Percentiles rank a stretch among this genome's conserved stretches.
Evolutionary conservation across 2,888 invertebrate species (phyloP).

Genomic region (Disparrhopalites patrizii): DNA sequence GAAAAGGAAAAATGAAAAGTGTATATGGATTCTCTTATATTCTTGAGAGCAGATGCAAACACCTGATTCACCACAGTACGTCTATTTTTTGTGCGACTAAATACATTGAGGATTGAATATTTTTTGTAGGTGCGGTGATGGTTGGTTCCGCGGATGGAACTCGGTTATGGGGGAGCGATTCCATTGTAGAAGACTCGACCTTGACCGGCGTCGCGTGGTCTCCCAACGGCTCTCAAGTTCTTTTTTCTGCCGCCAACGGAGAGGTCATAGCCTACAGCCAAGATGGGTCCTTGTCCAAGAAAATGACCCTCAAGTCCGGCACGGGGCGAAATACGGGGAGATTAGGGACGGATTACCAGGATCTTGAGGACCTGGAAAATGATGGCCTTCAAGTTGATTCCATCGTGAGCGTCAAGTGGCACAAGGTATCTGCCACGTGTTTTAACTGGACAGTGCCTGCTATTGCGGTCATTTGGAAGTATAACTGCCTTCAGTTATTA

Average conservation of each 20-base stretch:
- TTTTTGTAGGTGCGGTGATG: slow-evolving; percentile 75
- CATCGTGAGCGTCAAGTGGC: slow-evolving; percentile 5
- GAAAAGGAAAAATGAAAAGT: too few species aligned
- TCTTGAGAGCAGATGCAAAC: too few species aligned
- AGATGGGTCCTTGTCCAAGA: slow-evolving; percentile 62
- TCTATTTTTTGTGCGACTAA: too few species aligned
- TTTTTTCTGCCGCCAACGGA: slow-evolving; percentile 85
- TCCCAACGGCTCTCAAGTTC: slow-evolving; percentile 80
- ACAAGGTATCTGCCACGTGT: not conserved
- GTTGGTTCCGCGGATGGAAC: slow-evolving; percentile 97
- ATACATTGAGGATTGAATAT: too few species aligned
- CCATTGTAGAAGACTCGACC: slow-evolving; percentile 65
- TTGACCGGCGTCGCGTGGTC: slow-evolving; percentile 92
- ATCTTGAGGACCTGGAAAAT: not conserved
- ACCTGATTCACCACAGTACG: too few species aligned
- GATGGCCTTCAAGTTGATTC: not conserved
- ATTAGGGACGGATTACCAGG: not conserved
- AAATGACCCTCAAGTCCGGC: not conserved
- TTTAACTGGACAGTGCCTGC: not conserved
- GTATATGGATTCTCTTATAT: too few species aligned
- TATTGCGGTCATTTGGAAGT: slow-evolving; percentile 40
- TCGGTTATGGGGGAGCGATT: slow-evolving; percentile 95
- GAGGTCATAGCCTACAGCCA: slow-evolving; percentile 93
- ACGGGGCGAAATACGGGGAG: too few species aligned
- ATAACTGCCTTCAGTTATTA: slow-evolving; percentile 7